Evolutionary conservation across 1,140 invertebrate species (phyloP).

Genomic region (Lepidotrigona ventralis): DNA sequence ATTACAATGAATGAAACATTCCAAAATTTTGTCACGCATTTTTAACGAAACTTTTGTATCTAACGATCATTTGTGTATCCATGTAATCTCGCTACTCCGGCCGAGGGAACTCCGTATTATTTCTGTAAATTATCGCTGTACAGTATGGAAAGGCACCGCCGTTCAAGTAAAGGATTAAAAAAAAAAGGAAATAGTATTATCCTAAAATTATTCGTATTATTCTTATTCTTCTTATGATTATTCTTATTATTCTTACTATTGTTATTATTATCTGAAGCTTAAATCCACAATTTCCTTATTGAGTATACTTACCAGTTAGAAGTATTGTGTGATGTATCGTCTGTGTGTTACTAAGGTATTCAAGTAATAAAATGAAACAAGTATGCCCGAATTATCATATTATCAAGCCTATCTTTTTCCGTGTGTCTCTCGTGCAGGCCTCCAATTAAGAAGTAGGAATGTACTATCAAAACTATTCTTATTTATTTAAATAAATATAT

Average conservation of each 20-base stretch:
- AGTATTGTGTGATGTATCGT: conserved; percentile 76
- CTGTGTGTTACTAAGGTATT: conserved; percentile 74
- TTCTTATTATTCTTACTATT: conserved; percentile 35
- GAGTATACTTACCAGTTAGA: conserved; percentile 73
- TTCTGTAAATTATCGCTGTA: conserved; percentile 69
- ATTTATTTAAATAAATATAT: conserved; percentile 68
- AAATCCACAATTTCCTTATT: conserved; percentile 68
- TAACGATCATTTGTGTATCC: conserved; percentile 4
- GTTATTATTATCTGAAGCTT: conserved; percentile 68
- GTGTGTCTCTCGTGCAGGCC: conserved; percentile 19
- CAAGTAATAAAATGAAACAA: conserved; percentile 73
- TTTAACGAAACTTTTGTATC: not conserved
- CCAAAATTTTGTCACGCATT: conserved; percentile 29
- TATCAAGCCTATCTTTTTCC: conserved; percentile 22
- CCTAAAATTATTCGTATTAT: conserved; percentile 46
- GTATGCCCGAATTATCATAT: conserved; percentile 64
- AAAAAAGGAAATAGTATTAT: conserved; percentile 57
- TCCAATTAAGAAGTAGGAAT: not conserved
- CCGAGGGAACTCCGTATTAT: conserved; percentile 52
- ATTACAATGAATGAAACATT: conserved; percentile 42
- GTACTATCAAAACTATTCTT: conserved; percentile 64
- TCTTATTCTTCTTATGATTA: conserved; percentile 22
- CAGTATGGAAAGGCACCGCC: conserved; percentile 62
- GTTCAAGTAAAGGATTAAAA: conserved; percentile 59
- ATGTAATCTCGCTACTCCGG: conserved; percentile 60